Evolutionary conservation across 53 echinoderm and acorn worm species (phyloP).

Genomic region (Stichopus horrens): DNA sequence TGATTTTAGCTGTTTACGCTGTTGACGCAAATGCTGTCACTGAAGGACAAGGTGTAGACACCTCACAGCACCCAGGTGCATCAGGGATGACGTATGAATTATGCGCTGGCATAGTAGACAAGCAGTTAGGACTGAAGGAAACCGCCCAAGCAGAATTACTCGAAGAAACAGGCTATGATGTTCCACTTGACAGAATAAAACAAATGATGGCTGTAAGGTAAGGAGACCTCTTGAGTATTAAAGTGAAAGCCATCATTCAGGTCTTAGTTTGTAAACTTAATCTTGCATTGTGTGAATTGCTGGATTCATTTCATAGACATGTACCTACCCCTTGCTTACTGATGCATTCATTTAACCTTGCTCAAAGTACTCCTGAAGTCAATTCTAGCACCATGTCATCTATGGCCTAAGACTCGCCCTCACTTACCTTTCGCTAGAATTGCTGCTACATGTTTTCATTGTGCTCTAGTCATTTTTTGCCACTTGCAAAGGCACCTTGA

Average conservation of each 20-base stretch:
- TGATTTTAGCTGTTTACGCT: slow-evolving; percentile 64
- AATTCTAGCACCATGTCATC: no score
- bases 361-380: no score
- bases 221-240: neutral
- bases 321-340: no score
- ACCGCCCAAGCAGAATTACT: slow-evolving; percentile 62
- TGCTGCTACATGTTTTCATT: no score
- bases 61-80: slow-evolving; percentile 44
- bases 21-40: slow-evolving; percentile 46
- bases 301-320: no score
- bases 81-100: slow-evolving; percentile 68
- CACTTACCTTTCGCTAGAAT: no score
- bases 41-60: slow-evolving; percentile 55
- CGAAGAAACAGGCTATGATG: slow-evolving; percentile 78
- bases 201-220: slow-evolving; percentile 62
- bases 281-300: no score
- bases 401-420: no score
- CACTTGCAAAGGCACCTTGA: no score
- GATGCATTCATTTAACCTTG: no score
- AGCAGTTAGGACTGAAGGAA: slow-evolving; percentile 54
- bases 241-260: neutral
- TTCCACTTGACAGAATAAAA: slow-evolving; percentile 61
- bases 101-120: slow-evolving; percentile 77
- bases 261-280: neutral
- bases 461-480: no score